These are phyloP conservation scores for Leptinotarsa undecemlineata DNA, from an alignment of 1,140 invertebrate genomes.

Conservation along the genomic window DNA sequence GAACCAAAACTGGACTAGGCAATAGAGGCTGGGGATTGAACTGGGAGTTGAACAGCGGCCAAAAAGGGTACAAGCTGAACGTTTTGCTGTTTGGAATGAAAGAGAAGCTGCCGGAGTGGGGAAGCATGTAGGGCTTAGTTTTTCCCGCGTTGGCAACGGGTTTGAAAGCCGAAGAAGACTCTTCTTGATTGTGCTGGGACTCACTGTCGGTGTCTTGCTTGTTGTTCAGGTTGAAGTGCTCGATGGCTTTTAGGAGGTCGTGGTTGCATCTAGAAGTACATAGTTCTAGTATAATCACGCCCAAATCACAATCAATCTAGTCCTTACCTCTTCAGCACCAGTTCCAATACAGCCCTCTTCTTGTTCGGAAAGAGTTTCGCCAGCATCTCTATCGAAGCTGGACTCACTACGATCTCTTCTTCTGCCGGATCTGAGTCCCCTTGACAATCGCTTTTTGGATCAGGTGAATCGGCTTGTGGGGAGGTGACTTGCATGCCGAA, in stretches of 20 bases:
- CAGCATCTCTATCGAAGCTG: slow-evolving; percentile 80
- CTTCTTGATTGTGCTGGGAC: slow-evolving; percentile 34
- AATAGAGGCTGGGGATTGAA: slow-evolving; percentile 51
- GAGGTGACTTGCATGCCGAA: slow-evolving; percentile 81
- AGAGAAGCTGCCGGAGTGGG: slow-evolving; percentile 46
- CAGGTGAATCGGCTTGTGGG: slow-evolving; percentile 41
- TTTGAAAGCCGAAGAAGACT: slow-evolving; percentile 48
- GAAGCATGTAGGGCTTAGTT: slow-evolving; percentile 34
- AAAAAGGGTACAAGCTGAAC: slow-evolving; percentile 53
- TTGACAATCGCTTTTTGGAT: slow-evolving; percentile 29
- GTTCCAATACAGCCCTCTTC: slow-evolving; percentile 83
- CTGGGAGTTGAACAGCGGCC: slow-evolving; percentile 51
- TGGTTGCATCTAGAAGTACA: slow-evolving; percentile 49
- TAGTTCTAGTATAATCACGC: neutral
- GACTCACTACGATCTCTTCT: slow-evolving; percentile 55
- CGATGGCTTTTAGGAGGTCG: slow-evolving; percentile 52
- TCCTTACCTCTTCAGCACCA: slow-evolving; percentile 56
- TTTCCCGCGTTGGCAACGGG: slow-evolving; percentile 40
- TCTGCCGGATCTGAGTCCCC: slow-evolving; percentile 3
- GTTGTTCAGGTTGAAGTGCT: slow-evolving; percentile 51
- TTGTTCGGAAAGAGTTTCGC: slow-evolving; percentile 83
- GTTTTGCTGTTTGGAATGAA: slow-evolving; percentile 51
- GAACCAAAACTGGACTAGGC: slow-evolving; percentile 53
- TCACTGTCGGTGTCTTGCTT: slow-evolving; percentile 31
- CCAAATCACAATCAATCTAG: neutral